Percentiles rank a stretch among this genome's conserved stretches.
Evolutionary conservation across 2,888 invertebrate species (phyloP).

Genomic region (Exephanes ischioxanthus): DNA sequence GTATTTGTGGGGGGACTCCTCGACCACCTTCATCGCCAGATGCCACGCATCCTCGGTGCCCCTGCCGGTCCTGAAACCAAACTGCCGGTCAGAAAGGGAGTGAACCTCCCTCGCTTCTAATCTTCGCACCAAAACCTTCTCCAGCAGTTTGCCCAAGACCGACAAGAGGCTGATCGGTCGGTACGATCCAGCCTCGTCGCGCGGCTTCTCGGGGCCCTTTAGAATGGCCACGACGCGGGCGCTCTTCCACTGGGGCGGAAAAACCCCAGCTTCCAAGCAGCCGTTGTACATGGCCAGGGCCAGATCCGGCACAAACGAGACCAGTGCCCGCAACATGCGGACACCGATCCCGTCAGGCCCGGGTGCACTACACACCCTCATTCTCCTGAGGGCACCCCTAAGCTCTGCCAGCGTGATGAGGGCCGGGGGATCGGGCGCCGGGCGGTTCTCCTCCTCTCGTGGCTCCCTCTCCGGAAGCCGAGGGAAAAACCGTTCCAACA

Average conservation of each 20-base stretch:
- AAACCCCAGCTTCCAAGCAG: slow-evolving; percentile 34
- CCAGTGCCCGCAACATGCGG: neutral
- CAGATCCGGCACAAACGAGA: neutral
- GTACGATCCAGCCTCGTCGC: slow-evolving; percentile 22
- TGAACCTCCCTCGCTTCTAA: neutral
- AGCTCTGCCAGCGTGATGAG: neutral
- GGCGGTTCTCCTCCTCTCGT: no score
- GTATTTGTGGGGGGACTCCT: slow-evolving; percentile 13
- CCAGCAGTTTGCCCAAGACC: neutral
- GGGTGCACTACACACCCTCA: neutral
- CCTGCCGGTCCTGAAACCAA: slow-evolving; percentile 27
- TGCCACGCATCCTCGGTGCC: slow-evolving; percentile 19
- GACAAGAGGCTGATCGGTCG: neutral
- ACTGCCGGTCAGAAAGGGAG: slow-evolving; percentile 26
- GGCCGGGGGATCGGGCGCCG: no score
- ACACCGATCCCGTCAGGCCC: neutral
- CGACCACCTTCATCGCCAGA: neutral
- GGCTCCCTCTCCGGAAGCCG: no score
- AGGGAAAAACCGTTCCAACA: no score
- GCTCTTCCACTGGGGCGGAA: slow-evolving; percentile 31
- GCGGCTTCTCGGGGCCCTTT: slow-evolving; percentile 7
- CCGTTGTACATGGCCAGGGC: neutral
- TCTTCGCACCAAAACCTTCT: neutral
- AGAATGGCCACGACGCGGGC: slow-evolving; percentile 16
- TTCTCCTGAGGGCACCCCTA: neutral